Evolutionary conservation across 92 coral and sea anemone genomes (phyloP), one percentile per base, ranked within the genome.

Genomic region (Palythoa grandis): DNA sequence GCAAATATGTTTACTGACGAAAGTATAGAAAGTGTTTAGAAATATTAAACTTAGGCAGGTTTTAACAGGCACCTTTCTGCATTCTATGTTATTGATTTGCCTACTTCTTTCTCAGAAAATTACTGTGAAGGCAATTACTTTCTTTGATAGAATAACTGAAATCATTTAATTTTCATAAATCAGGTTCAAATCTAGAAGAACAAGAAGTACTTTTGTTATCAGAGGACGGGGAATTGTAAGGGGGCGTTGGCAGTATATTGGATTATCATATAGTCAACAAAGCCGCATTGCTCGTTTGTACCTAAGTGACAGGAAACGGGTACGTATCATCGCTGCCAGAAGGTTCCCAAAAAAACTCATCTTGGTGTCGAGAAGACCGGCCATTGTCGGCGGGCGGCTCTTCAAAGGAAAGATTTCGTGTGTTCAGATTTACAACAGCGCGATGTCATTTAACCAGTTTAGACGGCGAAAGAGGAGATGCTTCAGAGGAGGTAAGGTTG

Each of bases 401-500:
- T 94, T 94, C 87, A 88, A 78, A 25, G 98, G 98, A 19, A 87
- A 93, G 35, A 88, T 94, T 10, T 92, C 98, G 0, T 94, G 98
- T 63, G 91, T 94, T 5, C 94, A 92, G 48, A 90, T 94, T 14
- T 94, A 90, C 76, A 89, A 94, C 72, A 89, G 86, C 7, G 90
- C 94, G n/a, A 88, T 94, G 25, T 80, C 87, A 25, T 80, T 88
- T 5, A 94, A 85, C 52, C 95, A 94, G 80, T 92, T 94, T 79
- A 92, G 94, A n/a, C 88, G 98, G 70, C 82, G 98, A 72, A 94
- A 90, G 86, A 83, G 88, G 88, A 85, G 98, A 50, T 94, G 98
- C 90, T 94, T 94, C 87, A 91, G 92, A 70, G 76, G 87, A 58
- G 68, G 77, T 82, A 52, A 11, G 11, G 13, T 22, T 19, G 0